These are phyloP conservation scores for Oreochromis niloticus DNA, from an alignment of 2,113 vertebrate species.

Conservation along the genomic window DNA sequence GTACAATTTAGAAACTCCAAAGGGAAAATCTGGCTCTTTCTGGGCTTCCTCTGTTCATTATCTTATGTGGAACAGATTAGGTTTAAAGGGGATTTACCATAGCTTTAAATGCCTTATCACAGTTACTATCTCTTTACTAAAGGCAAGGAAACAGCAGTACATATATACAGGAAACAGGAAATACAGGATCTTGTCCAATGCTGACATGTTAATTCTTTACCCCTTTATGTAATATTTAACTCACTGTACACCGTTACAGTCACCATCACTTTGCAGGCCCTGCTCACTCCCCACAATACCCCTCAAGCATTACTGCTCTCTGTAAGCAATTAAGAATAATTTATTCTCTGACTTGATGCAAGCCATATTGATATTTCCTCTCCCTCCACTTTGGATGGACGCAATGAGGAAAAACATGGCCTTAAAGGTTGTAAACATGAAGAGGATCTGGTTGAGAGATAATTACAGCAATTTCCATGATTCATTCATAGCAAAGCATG, in stretches of 20 bases:
- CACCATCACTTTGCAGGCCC: not conserved
- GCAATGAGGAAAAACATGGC: constrained; percentile 34
- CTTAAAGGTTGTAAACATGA: constrained; percentile 61
- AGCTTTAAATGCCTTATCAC: not conserved
- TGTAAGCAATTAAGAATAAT: constrained; percentile 63
- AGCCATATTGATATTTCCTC: constrained; percentile 50
- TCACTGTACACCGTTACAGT: not conserved
- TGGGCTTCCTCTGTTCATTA: not conserved
- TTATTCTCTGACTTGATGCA: constrained; percentile 44
- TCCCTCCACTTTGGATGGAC: constrained; percentile 5
- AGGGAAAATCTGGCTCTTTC: not conserved
- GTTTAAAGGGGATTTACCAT: not conserved
- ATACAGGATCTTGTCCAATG: not conserved
- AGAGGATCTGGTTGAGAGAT: constrained; percentile 58
- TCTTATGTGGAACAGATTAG: not conserved
- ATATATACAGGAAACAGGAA: not conserved
- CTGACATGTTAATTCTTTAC: not conserved
- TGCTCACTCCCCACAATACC: not conserved
- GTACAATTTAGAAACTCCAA: not conserved
- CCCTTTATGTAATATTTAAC: not conserved
- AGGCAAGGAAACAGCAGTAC: not conserved
- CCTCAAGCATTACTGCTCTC: constrained; percentile 21
- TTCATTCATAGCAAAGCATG: constrained; percentile 45
- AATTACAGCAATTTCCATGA: constrained; percentile 66
- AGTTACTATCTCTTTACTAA: not conserved